Evolutionary conservation across 2,797 vertebrate genomes (phyloP).

Genomic region (Calcarius lapponicus): DNA sequence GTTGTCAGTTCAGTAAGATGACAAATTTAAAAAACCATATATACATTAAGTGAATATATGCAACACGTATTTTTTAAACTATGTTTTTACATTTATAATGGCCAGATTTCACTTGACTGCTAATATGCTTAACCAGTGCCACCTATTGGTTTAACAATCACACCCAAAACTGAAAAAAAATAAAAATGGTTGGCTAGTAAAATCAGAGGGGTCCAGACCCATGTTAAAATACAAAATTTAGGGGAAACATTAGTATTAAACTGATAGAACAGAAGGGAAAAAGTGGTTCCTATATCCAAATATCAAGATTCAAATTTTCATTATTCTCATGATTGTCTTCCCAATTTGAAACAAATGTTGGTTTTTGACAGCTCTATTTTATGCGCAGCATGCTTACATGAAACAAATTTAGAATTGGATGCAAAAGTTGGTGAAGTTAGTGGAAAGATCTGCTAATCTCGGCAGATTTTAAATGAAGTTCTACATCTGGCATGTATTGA

Average conservation of each 20-base stretch:
- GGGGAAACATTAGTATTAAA: neutral
- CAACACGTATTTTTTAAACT: neutral
- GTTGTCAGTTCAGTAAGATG: neutral
- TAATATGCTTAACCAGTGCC: constrained; percentile 44
- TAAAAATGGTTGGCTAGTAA: neutral
- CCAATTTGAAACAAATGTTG: neutral
- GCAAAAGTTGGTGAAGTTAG: neutral
- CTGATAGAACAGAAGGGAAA: neutral
- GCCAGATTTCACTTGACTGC: neutral
- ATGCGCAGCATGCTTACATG: neutral
- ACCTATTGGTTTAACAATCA: constrained; percentile 42
- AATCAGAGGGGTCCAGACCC: neutral
- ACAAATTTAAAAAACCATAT: neutral
- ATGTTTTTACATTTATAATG: neutral
- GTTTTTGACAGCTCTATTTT: neutral
- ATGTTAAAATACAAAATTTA: neutral
- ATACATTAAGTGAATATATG: neutral
- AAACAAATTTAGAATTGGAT: neutral
- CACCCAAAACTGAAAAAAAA: neutral
- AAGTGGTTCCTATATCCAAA: neutral
- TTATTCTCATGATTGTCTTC: neutral
- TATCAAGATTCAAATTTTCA: neutral
- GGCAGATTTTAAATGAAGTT: neutral
- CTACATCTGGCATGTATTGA: neutral
- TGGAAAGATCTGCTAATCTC: neutral